Evolutionary conservation across 2,888 invertebrate genomes (phyloP).

Genomic region (Drosophila nr. fundita): DNA sequence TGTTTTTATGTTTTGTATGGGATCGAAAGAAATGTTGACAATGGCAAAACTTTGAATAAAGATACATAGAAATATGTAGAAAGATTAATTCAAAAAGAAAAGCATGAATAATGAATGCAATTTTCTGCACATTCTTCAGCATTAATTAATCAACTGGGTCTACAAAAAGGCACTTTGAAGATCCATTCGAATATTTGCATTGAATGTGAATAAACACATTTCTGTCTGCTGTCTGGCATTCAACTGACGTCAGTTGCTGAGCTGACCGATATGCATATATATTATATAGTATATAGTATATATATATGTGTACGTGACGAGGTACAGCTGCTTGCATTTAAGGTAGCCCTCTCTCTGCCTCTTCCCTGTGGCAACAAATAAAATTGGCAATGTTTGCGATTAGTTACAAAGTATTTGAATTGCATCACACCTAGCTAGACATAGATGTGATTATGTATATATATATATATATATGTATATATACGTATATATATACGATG

Average conservation of each 20-base stretch:
- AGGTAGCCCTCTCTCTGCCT: background rate
- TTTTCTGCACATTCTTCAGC: background rate
- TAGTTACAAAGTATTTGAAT: constrained; percentile 41
- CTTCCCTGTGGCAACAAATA: constrained; percentile 4
- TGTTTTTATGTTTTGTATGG: background rate
- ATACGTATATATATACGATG: constrained; percentile 8
- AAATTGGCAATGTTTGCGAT: constrained; percentile 28
- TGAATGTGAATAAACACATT: constrained; percentile 20
- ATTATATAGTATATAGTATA: background rate
- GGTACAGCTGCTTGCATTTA: constrained; percentile 39
- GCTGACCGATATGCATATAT: constrained; percentile 6
- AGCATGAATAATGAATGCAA: background rate
- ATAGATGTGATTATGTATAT: background rate
- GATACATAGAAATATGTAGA: background rate
- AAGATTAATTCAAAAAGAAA: background rate
- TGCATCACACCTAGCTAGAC: constrained; percentile 31
- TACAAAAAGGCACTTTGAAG: constrained; percentile 18
- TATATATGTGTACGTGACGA: constrained; percentile 42
- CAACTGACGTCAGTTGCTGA: constrained; percentile 60
- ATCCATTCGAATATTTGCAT: constrained; percentile 43
- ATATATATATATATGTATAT: background rate
- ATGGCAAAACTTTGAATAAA: background rate
- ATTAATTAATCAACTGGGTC: constrained; percentile 24
- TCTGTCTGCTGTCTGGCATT: constrained; percentile 49
- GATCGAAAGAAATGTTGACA: background rate